Evolutionary conservation across 2,797 vertebrate species (phyloP).

Genomic region (Schizothorax lantsangensis): DNA sequence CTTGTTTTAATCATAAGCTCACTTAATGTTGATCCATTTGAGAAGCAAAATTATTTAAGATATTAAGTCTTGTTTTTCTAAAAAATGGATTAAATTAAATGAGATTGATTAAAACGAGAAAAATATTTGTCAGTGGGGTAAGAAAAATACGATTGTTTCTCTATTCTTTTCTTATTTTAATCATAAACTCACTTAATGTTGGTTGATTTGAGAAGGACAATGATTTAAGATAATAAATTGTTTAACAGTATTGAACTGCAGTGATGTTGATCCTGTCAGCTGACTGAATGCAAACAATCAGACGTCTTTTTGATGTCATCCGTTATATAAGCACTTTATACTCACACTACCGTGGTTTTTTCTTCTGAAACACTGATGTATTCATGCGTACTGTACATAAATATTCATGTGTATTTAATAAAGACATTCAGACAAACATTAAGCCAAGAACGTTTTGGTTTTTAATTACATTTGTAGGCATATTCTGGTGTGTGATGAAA

Average conservation of each 20-base stretch:
- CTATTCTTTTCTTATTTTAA: not conserved
- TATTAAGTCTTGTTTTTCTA: not conserved
- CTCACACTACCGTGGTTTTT: not conserved
- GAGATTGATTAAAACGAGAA: not conserved
- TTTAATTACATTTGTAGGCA: not conserved
- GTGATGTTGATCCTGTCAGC: not conserved
- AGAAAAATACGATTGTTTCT: not conserved
- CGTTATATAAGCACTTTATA: constrained; percentile 8
- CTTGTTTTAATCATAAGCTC: not conserved
- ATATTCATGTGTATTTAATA: constrained; percentile 13
- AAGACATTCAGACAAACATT: constrained; percentile 2
- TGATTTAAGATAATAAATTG: not conserved
- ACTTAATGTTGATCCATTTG: not conserved
- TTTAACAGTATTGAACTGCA: not conserved
- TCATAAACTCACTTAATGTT: not conserved
- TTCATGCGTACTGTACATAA: not conserved
- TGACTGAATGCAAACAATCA: not conserved
- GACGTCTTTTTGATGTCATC: not conserved
- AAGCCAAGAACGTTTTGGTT: not conserved
- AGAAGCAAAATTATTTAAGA: not conserved
- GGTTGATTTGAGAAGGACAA: not conserved
- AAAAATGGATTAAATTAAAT: not conserved
- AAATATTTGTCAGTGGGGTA: not conserved
- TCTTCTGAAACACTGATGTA: not conserved
- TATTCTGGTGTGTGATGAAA: not conserved